Percentiles rank a stretch among this genome's conserved stretches.
Conservation (phyloP, 2,113 vertebrate species). For the crab-eating macaque (Macaca fascicularis) region T2T-MFA8v1.1 NC_088388.1:104762501-104763000, state of each 20-base stretch:
- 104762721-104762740: background rate
- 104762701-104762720: background rate
- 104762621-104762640: background rate
- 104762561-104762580: background rate
- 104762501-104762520: background rate
- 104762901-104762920: slow-evolving; percentile 3
- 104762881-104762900: slow-evolving; percentile 18
- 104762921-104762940: slow-evolving; percentile 49
- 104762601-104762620: slow-evolving; percentile 9
- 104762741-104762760: background rate
- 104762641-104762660: background rate
- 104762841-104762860: slow-evolving; percentile 54
- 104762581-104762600: background rate
- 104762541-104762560: background rate
- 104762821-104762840: slow-evolving; percentile 53
- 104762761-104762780: background rate
- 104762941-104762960: slow-evolving; percentile 43
- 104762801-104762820: slow-evolving; percentile 50
- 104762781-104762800: background rate
- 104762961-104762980: background rate
- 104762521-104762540: background rate
- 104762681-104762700: background rate
- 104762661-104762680: background rate
- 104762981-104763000: background rate
- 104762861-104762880: slow-evolving; percentile 33